Base-by-base conservation (phyloP, 2,113 vertebrate species). In the Actenoides hombroni region DNA sequence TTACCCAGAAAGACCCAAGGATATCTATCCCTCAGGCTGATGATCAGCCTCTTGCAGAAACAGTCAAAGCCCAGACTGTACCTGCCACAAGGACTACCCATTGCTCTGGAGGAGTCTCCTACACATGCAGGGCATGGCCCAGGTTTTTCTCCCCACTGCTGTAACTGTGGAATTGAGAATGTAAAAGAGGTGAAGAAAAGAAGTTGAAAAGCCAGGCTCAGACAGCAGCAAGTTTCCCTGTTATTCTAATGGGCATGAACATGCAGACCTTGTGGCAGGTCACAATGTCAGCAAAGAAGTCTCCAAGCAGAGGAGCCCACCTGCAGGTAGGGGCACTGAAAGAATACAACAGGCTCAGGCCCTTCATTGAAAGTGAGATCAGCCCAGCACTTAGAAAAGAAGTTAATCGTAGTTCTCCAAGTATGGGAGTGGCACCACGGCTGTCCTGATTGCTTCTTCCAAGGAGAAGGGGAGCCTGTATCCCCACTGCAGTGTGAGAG, bases 271-370 rank as follows among this genome's bases (percentile, higher is more conserved):
- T 3, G 3, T 31, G 64, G 31, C 21, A 40, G 40, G 23, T 6
- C 0, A 0, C 6, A 53, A 14, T 25, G 1, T 67, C 53, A 39
- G 59, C 54, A 25, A 3, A 16, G 37, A 44, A 31, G 9, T n/a
- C 16, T 39, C 23, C 1, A 1, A 42, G 46, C 33, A 28, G 44
- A 12, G 31, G 6, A 83, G 28, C 16, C 19, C 18, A 39, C 35
- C 40, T 21, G 37, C 8, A 2, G 9, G 20, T 0, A 0, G 51
- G 54, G n/a, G 6, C 44, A 42, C 14, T 17, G 14, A 26, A 42
- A 53, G 14, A 61, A 13, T 17, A 6, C n/a, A 60, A 44, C 20
- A 73, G 20, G 10, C 29, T 57, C 15, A 40, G 48, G 33, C 18
- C 46, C 40, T 80, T 35, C 40, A 10, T 11, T 13, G 35, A 75